phyloP scores from a whole-genome alignment of 1,140 invertebrate species.

The Hycleus phaleratus region DNA sequence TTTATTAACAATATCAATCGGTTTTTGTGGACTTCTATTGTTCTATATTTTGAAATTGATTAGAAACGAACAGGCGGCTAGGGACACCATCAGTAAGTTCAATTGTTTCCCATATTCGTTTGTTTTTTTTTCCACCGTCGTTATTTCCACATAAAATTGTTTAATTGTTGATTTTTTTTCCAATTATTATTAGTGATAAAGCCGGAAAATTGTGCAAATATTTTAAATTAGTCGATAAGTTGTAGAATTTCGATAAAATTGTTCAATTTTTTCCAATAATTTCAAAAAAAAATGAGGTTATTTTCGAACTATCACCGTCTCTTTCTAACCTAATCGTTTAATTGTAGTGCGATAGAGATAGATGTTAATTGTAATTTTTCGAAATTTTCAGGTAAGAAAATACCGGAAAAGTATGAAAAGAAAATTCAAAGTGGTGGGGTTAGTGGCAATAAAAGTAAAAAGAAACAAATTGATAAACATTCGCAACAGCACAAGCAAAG shows the following conservation, averaged over 20 bases:
- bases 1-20: constrained; percentile 16
- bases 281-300: too few relatives aligned
- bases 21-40: constrained; percentile 21
- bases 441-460: constrained; percentile 16
- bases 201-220: too few relatives aligned
- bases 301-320: too few relatives aligned
- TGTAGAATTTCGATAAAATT: too few relatives aligned
- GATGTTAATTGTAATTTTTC: too few relatives aligned
- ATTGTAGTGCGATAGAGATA: too few relatives aligned
- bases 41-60: constrained; percentile 24
- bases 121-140: not conserved
- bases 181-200: too few relatives aligned
- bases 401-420: not conserved
- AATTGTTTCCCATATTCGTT: constrained; percentile 1
- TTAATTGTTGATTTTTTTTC: too few relatives aligned
- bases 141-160: constrained; percentile 1
- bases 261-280: too few relatives aligned
- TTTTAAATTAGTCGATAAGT: too few relatives aligned
- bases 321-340: too few relatives aligned
- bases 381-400: too few relatives aligned
- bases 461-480: constrained; percentile 16
- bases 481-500: constrained; percentile 49
- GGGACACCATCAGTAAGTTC: constrained; percentile 23
- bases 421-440: not conserved
- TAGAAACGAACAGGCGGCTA: constrained; percentile 16